Evolutionary conservation across 2,113 vertebrate genomes (phyloP).

Genomic region (Psammodynastes pulverulentus): DNA sequence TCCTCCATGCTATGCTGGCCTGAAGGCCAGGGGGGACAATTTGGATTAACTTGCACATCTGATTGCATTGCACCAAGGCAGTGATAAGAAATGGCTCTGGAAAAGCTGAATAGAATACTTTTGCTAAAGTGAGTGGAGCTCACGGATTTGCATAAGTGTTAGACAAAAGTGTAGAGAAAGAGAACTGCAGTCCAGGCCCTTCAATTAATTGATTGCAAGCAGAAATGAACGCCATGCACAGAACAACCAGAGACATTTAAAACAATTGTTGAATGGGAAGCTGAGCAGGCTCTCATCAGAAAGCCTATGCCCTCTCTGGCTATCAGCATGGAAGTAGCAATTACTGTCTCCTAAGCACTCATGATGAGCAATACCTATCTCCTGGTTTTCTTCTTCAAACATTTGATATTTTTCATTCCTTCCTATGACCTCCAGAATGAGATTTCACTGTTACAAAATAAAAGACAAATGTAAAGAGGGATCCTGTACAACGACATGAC

Average conservation of each 20-base stretch:
- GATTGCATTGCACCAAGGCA: not conserved
- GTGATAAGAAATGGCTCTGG: not conserved
- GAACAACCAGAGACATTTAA: not conserved
- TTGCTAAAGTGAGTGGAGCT: not conserved
- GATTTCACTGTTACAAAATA: slow-evolving; percentile 1
- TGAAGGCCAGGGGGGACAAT: not conserved
- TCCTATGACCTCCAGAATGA: not conserved
- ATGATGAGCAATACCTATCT: not conserved
- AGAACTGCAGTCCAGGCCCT: not conserved
- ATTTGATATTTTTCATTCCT: not conserved
- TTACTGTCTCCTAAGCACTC: not conserved
- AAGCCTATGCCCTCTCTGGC: not conserved
- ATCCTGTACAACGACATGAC: not conserved
- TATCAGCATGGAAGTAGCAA: not conserved
- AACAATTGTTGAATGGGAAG: not conserved
- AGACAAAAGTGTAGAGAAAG: not conserved
- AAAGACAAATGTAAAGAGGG: slow-evolving; percentile 1
- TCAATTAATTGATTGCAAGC: not conserved
- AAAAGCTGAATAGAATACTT: not conserved
- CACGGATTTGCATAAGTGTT: slow-evolving; percentile 27
- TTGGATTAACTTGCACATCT: not conserved
- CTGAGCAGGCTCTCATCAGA: not conserved
- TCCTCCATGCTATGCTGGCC: not conserved
- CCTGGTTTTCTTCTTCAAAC: not conserved
- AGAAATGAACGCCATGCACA: not conserved